These are phyloP conservation scores for Cydia pomonella DNA, from an alignment of 1,140 invertebrate species.

Conservation along the genomic window DNA sequence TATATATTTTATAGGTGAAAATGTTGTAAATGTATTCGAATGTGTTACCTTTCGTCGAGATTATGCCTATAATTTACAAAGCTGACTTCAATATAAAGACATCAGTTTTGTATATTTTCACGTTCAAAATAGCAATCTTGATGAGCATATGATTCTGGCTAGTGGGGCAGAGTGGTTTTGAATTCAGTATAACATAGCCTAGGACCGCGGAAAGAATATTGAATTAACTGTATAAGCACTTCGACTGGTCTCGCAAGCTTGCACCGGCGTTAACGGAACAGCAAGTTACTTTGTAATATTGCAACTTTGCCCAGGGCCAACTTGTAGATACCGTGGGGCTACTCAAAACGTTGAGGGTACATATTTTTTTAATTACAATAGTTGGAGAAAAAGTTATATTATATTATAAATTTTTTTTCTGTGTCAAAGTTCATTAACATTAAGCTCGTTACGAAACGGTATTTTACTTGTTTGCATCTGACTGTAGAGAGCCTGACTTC, in stretches of 20 bases:
- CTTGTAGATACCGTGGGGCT: background rate
- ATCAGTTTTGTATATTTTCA: background rate
- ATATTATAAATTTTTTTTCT: background rate
- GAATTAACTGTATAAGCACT: background rate
- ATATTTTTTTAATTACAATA: background rate
- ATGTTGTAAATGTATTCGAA: background rate
- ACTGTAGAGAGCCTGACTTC: too few species aligned
- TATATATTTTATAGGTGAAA: background rate
- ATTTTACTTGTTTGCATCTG: background rate
- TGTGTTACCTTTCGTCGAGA: background rate
- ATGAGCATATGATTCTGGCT: background rate
- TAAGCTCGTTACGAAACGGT: background rate
- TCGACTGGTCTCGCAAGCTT: background rate
- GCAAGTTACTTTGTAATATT: background rate
- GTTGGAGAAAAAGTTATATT: background rate
- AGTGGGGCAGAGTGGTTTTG: background rate
- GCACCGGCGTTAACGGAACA: background rate
- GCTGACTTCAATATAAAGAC: background rate
- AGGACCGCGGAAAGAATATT: background rate
- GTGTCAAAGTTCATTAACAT: too few species aligned
- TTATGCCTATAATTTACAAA: background rate
- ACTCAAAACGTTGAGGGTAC: too few species aligned
- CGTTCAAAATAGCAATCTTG: background rate
- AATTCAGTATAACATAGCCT: conserved; percentile 17
- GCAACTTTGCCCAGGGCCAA: background rate